These are phyloP conservation scores for Melanocharis versteri DNA, from an alignment of 2,113 vertebrate species.

Conservation along the genomic window DNA sequence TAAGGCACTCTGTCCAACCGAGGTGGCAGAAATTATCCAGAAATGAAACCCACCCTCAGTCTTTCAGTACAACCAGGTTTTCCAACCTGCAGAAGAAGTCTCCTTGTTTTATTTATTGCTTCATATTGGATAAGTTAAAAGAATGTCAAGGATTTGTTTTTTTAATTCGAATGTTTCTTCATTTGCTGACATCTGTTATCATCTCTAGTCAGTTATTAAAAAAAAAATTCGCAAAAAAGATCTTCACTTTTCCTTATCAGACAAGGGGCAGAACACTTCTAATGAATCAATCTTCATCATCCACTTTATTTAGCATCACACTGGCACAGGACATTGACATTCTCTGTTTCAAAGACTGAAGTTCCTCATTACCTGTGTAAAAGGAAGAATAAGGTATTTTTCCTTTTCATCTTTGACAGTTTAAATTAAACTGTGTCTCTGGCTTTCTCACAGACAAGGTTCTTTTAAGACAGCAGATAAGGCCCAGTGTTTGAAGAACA, in stretches of 20 bases:
- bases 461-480: background rate
- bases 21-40: background rate
- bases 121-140: background rate
- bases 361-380: background rate
- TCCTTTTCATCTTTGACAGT: background rate
- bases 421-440: background rate
- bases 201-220: background rate
- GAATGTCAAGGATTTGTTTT: background rate
- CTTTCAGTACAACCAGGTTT: background rate
- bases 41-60: background rate
- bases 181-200: background rate
- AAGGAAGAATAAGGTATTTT: background rate
- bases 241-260: background rate
- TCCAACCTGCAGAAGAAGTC: background rate
- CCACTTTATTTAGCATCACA: background rate
- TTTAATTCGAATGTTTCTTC: background rate
- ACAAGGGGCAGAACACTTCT: background rate
- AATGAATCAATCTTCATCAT: background rate
- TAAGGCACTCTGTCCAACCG: fast-evolving
- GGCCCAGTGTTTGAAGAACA: background rate
- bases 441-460: background rate
- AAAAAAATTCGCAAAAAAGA: background rate
- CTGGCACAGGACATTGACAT: background rate
- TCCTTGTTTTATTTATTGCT: background rate
- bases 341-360: background rate